phyloP scores from a whole-genome alignment of 1,140 invertebrate genomes.

The Drosophila nasuta region DNA sequence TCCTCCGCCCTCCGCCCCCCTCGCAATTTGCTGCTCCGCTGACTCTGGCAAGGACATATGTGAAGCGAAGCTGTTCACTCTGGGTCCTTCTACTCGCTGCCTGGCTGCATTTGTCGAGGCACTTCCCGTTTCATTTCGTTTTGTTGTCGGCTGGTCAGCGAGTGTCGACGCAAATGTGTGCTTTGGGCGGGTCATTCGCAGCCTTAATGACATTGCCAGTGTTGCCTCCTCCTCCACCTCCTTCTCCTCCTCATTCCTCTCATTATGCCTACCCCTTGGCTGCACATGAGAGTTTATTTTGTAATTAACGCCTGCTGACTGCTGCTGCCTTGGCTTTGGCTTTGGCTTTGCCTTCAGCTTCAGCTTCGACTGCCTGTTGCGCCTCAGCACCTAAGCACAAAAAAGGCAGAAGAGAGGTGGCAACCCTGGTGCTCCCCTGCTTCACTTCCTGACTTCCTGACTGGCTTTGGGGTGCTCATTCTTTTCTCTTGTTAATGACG shows the following conservation, averaged over 20 bases:
- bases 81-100: constrained; percentile 1
- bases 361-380: constrained; percentile 70
- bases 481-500: constrained; percentile 73
- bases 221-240: not conserved
- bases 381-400: constrained; percentile 61
- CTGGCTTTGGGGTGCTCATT: constrained; percentile 41
- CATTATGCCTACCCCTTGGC: not conserved
- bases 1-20: constrained; percentile 16
- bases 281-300: constrained; percentile 81
- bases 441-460: not conserved
- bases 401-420: constrained; percentile 19
- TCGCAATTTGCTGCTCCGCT: constrained; percentile 36
- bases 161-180: constrained; percentile 72
- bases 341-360: too few species aligned
- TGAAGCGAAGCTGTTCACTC: constrained; percentile 2
- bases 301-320: constrained; percentile 82
- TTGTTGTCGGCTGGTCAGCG: constrained; percentile 54
- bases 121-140: constrained; percentile 65
- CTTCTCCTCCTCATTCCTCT: not conserved
- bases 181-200: constrained; percentile 81
- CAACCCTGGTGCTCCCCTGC: not conserved
- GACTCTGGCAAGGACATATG: constrained; percentile 36
- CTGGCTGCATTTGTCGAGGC: constrained; percentile 77
- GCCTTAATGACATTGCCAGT: constrained; percentile 72
- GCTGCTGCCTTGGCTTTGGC: constrained; percentile 50